These are phyloP conservation scores for Eurytemora carolleeae DNA, from an alignment of 1,140 invertebrate species.

Conservation along the genomic window DNA sequence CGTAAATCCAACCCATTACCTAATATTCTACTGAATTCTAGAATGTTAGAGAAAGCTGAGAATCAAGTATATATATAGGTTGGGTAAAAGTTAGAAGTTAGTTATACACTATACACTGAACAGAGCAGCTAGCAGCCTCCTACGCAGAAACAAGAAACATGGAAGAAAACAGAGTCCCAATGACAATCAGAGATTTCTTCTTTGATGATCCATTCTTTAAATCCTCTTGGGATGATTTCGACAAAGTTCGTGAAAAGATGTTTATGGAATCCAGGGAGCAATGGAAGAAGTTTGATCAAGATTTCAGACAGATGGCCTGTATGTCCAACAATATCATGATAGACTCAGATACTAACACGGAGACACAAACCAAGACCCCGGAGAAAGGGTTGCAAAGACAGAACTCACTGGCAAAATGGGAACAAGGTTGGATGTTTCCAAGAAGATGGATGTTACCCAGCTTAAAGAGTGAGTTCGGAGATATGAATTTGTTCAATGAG, in stretches of 20 bases:
- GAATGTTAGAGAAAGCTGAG: too few relatives aligned
- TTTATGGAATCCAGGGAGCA: background rate
- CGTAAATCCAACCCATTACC: too few relatives aligned
- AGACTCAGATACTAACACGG: background rate
- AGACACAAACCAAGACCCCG: background rate
- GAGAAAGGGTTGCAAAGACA: too few relatives aligned
- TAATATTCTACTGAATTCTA: too few relatives aligned
- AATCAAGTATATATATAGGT: too few relatives aligned
- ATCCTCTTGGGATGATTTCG: constrained; percentile 2
- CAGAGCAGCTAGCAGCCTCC: too few relatives aligned
- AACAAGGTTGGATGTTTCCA: background rate
- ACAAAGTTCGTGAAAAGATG: background rate
- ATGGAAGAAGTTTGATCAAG: background rate
- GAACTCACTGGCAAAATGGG: too few relatives aligned
- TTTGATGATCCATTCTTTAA: constrained; percentile 5
- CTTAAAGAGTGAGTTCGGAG: background rate
- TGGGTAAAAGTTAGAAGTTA: too few relatives aligned
- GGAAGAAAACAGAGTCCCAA: background rate
- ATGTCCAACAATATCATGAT: background rate
- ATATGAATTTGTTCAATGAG: background rate
- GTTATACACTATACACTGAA: too few relatives aligned
- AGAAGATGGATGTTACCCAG: background rate
- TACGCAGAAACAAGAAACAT: too few relatives aligned
- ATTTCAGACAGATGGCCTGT: background rate
- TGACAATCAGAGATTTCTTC: background rate